A percentile compares a stretch with the other conserved stretches of the same genome.
Conservation (phyloP, 2,113 vertebrate species). For the Varanus komodoensis region DNA sequence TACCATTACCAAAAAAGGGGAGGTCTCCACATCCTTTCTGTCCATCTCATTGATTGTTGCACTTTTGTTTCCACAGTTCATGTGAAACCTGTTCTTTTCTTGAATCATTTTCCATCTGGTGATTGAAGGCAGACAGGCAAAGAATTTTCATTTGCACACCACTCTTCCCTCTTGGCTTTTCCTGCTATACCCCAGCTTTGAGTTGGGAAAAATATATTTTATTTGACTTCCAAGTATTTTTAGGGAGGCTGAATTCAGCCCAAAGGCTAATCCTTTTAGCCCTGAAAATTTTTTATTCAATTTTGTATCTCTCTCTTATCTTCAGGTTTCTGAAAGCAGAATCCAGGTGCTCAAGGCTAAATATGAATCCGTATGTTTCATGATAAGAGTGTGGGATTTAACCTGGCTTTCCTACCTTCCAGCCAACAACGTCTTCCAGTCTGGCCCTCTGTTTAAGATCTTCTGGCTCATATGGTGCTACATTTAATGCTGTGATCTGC, state of each 20-base stretch:
- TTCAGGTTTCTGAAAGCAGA: neutral
- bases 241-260: neutral
- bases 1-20: neutral
- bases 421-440: neutral
- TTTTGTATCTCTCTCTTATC: neutral
- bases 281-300: neutral
- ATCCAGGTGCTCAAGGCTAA: neutral
- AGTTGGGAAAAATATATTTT: neutral
- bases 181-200: neutral
- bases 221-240: neutral
- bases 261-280: neutral
- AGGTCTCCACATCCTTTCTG: neutral
- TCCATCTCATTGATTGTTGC: neutral
- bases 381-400: neutral
- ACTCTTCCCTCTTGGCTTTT: neutral
- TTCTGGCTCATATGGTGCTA: neutral
- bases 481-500: neutral
- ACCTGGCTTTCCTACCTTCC: neutral
- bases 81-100: neutral
- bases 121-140: neutral
- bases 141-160: neutral
- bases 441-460: neutral
- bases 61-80: neutral
- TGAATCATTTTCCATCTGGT: neutral
- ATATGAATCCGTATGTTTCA: neutral